Conservation (phyloP, 2,113 vertebrate species). For the Lagenorhynchus albirostris region DNA sequence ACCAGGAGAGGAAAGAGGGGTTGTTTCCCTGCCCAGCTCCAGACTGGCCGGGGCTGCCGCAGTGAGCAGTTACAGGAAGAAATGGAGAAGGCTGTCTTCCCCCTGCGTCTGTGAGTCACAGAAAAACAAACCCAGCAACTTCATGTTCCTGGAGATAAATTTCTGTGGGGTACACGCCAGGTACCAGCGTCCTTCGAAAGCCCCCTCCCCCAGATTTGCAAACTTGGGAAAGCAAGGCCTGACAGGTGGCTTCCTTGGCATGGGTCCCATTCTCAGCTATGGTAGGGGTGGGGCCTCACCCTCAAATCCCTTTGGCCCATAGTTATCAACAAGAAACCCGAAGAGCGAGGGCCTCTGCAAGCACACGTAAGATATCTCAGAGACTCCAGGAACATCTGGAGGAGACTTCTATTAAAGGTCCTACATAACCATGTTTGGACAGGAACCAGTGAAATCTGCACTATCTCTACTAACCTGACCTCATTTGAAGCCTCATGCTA, state of each 20-base stretch:
- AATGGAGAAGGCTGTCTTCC: not conserved
- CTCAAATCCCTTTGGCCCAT: not conserved
- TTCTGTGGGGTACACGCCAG: not conserved
- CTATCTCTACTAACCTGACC: not conserved
- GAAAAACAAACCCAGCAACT: not conserved
- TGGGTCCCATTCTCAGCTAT: not conserved
- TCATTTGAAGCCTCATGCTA: not conserved
- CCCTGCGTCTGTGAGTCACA: not conserved
- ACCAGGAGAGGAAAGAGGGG: not conserved
- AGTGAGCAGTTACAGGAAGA: not conserved
- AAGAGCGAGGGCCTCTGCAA: not conserved
- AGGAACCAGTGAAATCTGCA: not conserved
- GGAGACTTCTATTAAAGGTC: not conserved
- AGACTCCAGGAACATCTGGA: not conserved
- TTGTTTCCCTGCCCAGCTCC: not conserved
- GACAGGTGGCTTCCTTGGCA: not conserved
- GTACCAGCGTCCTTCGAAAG: not conserved
- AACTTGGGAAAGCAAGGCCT: not conserved
- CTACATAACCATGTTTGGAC: not conserved
- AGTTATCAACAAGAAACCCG: not conserved
- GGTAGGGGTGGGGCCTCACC: not conserved
- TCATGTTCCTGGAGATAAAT: not conserved
- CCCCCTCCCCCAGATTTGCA: not conserved
- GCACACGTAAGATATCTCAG: not conserved
- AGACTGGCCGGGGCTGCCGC: rapidly evolving